Evolutionary conservation across 2,113 vertebrate species (phyloP).

Genomic region (Tenrec ecaudatus): DNA sequence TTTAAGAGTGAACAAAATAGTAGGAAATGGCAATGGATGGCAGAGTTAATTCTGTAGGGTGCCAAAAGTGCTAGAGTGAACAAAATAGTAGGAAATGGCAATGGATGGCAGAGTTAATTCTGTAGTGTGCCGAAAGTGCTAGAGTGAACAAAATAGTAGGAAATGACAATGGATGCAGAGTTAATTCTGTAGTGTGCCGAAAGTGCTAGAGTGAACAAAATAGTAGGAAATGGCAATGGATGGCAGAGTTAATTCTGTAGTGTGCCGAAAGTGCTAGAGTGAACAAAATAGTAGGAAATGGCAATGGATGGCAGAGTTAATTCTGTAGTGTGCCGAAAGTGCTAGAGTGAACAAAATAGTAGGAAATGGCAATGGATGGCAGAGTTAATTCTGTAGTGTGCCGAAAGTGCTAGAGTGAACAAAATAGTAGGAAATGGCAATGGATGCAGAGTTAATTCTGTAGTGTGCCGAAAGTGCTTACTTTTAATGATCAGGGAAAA

Average conservation of each 20-base stretch:
- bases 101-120: neutral
- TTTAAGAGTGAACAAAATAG: conserved; percentile 2
- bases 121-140: too few relatives aligned
- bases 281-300: conserved; percentile 9
- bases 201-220: conserved; percentile 41
- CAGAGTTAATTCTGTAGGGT: neutral
- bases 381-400: too few relatives aligned
- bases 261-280: too few relatives aligned
- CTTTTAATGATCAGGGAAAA: conserved; percentile 48
- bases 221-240: neutral
- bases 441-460: neutral
- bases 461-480: conserved; percentile 19
- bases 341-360: neutral
- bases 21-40: neutral
- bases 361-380: neutral
- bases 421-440: neutral
- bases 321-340: too few relatives aligned
- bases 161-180: neutral
- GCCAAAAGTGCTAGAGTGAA: conserved; percentile 29
- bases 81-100: neutral
- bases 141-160: neutral
- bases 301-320: neutral
- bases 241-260: neutral
- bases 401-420: too few relatives aligned
- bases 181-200: too few relatives aligned